Conservation (phyloP, 2,888 invertebrate genomes). For the Mycalesis mineus region DNA sequence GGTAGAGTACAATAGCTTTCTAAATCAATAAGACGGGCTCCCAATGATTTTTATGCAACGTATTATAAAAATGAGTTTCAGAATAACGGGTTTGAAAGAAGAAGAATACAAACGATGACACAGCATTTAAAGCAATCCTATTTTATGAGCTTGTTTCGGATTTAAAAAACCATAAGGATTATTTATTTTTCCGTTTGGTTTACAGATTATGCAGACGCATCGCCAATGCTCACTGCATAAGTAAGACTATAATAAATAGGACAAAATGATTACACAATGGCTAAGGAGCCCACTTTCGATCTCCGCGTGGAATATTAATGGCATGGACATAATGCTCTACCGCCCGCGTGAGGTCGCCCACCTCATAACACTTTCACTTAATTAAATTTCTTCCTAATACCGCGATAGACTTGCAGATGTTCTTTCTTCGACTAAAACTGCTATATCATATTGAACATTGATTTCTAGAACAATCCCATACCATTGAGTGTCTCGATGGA, state of each 20-base stretch:
- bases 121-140: too few species aligned
- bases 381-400: slow-evolving; percentile 40
- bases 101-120: too few species aligned
- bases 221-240: not conserved
- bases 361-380: slow-evolving; percentile 56
- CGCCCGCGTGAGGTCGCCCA: slow-evolving; percentile 38
- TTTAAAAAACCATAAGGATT: not conserved
- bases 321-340: slow-evolving; percentile 44
- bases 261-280: slow-evolving; percentile 25
- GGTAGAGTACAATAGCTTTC: too few species aligned
- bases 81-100: too few species aligned
- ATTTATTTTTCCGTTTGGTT: not conserved
- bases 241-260: not conserved
- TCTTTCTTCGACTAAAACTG: not conserved
- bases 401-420: slow-evolving; percentile 6
- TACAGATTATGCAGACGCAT: not conserved
- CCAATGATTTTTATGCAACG: too few species aligned
- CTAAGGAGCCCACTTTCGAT: slow-evolving; percentile 42
- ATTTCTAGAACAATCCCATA: too few species aligned
- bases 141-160: too few species aligned
- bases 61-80: too few species aligned
- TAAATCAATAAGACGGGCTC: too few species aligned
- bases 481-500: too few species aligned
- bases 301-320: slow-evolving; percentile 55
- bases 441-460: not conserved